These are phyloP conservation scores for Papilio polyxenes DNA, from an alignment of 1,140 invertebrate genomes.

Conservation along the genomic window DNA sequence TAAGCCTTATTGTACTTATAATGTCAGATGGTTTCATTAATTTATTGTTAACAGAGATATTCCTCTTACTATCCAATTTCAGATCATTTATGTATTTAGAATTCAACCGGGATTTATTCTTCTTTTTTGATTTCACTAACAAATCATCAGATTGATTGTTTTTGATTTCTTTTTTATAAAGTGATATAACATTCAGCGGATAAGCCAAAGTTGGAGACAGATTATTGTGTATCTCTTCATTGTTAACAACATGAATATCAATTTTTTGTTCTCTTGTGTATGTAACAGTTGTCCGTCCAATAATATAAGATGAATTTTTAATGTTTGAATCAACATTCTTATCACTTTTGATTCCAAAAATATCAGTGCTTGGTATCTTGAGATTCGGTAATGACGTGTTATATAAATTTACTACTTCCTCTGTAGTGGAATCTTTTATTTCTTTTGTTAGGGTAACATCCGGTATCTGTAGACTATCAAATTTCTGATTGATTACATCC, in stretches of 20 bases:
- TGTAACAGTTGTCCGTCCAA: constrained; percentile 67
- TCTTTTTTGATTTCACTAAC: constrained; percentile 35
- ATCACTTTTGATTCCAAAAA: constrained; percentile 46
- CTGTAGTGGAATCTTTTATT: constrained; percentile 58
- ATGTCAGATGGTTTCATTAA: constrained; percentile 75
- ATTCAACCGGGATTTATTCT: constrained; percentile 43
- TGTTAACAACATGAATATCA: constrained; percentile 67
- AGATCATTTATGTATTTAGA: constrained; percentile 50
- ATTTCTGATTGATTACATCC: constrained; percentile 50
- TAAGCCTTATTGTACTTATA: constrained; percentile 71
- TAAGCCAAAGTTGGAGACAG: constrained; percentile 55
- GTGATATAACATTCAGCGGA: constrained; percentile 68
- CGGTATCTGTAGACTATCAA: constrained; percentile 73
- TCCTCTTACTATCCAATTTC: constrained; percentile 54
- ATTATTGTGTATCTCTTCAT: constrained; percentile 51
- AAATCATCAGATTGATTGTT: constrained; percentile 44
- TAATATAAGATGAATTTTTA: constrained; percentile 64
- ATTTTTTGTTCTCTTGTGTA: constrained; percentile 74
- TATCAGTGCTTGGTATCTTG: constrained; percentile 50
- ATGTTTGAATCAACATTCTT: constrained; percentile 47
- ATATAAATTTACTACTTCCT: constrained; percentile 53
- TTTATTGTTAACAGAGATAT: constrained; percentile 59
- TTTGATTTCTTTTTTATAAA: constrained; percentile 64
- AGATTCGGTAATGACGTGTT: constrained; percentile 61
- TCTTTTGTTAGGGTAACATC: constrained; percentile 70